Evolutionary conservation across 2,113 vertebrate genomes (phyloP), one percentile per base, ranked within the genome.

Genomic region (Stigmatopora argus): DNA sequence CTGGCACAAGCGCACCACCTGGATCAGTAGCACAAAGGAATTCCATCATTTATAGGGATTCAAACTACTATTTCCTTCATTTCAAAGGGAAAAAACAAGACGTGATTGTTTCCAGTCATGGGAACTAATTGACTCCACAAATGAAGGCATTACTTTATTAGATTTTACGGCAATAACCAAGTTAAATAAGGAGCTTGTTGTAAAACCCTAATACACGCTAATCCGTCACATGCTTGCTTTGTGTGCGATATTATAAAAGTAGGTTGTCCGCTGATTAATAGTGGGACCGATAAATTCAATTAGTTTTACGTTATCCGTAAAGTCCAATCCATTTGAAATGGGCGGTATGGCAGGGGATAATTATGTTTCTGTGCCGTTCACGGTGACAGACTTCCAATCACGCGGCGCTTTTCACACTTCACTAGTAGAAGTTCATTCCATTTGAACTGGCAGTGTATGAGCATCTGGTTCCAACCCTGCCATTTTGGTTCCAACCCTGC

Each of bases 1-100:
- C 89, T 99, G 96, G 74, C 97, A 99, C 79, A 98, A 82, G 18
- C 96, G 92, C 4, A 99, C 97, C 87, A 99, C 96, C 97, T 99
- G 80, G 26, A 65, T 0, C 6, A 4, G 26, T 46, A 67, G 55
- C 46, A 9, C 7, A 34, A 18, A 61, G 18, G 26, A 41, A 41
- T 10, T 41, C 38, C 6, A 41, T 31, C 26, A 41, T 41, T 10
- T 41, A 41, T 7, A 41, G 38, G 7, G 58, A 61, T 44, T 4
- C n/a, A 35, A 18, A 17, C 26, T 58, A 34, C 15, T 38, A 59
- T 3, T 17, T 14, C 0, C 14, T 48, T 48, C 46, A 48, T 48
- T 47, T 47, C 45, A 47, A 47, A 14, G 45, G 45, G 11, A 14
- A 47, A 14, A 47, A 13, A 14, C 3, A 12, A 45, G 2, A 6